A percentile compares a stretch with the other conserved stretches of the same genome.
Conservation (phyloP, 2,113 vertebrate genomes). For the Taurulus bubalis region DNA sequence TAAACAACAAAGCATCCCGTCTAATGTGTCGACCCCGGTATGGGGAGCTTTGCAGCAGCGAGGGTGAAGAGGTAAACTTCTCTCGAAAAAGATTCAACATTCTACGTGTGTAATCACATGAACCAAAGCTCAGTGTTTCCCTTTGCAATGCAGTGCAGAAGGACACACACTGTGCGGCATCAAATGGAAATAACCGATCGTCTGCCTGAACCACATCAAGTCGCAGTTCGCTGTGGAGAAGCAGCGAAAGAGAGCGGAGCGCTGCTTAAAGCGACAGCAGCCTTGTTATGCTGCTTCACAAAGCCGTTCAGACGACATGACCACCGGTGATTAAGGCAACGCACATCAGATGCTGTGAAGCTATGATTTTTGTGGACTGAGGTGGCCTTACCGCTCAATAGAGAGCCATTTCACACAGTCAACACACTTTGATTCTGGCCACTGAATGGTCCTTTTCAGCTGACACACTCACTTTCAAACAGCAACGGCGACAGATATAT, state of each 20-base stretch:
- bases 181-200: conserved; percentile 3
- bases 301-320: conserved; percentile 13
- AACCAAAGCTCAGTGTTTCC: neutral
- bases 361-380: conserved; percentile 56
- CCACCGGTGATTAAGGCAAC: conserved; percentile 17
- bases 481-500: conserved; percentile 72
- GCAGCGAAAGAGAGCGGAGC: neutral
- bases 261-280: conserved; percentile 6
- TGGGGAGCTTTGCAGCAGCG: conserved; percentile 14
- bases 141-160: neutral
- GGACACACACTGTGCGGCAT: neutral
- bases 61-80: neutral
- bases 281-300: neutral
- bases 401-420: conserved; percentile 68
- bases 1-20: conserved; percentile 56
- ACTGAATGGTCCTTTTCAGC: conserved; percentile 81
- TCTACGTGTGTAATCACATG: neutral
- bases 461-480: conserved; percentile 67
- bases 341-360: conserved; percentile 10
- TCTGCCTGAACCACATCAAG: neutral
- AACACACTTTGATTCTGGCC: conserved; percentile 75
- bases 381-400: conserved; percentile 67
- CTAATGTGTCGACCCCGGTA: neutral
- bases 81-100: neutral
- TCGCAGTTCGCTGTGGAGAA: neutral